A percentile compares a stretch with the other conserved stretches of the same genome.
Evolutionary conservation across 2,888 invertebrate species (phyloP).

Genomic region (Drepana falcataria): DNA sequence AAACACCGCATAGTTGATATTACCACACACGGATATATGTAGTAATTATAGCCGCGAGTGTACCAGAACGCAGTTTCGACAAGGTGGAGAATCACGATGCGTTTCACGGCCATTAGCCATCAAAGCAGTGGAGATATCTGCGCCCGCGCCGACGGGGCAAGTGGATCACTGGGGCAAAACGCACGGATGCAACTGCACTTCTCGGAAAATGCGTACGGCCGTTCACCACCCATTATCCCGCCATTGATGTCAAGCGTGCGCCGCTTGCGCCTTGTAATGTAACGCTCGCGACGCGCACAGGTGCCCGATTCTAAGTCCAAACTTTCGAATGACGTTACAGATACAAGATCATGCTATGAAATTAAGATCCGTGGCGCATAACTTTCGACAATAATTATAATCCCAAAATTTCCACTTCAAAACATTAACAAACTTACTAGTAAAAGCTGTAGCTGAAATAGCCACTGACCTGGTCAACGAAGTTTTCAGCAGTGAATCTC

Average conservation of each 20-base stretch:
- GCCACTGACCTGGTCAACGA: constrained; percentile 90
- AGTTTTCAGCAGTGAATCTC: constrained; percentile 90
- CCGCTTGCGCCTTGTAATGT: neutral
- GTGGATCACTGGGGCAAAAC: constrained; percentile 19
- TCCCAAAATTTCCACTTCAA: constrained; percentile 7
- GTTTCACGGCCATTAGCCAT: constrained; percentile 24
- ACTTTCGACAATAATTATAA: neutral
- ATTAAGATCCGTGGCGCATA: neutral
- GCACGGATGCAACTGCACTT: constrained; percentile 32
- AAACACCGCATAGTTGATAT: neutral
- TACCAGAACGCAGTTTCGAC: constrained; percentile 26
- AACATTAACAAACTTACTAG: constrained; percentile 11
- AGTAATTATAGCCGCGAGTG: constrained; percentile 14
- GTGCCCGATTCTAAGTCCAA: neutral
- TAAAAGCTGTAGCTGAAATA: constrained; percentile 6
- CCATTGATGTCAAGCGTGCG: constrained; percentile 10
- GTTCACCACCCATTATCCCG: constrained; percentile 15
- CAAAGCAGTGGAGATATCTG: constrained; percentile 8
- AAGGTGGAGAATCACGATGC: constrained; percentile 29
- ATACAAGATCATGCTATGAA: neutral
- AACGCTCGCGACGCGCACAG: neutral
- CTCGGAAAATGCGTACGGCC: constrained; percentile 27
- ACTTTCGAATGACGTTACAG: constrained; percentile 2
- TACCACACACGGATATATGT: neutral
- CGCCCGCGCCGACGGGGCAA: constrained; percentile 7